Base-by-base conservation (phyloP, 2,797 vertebrate genomes). In the Enteromius viviparus region DNA sequence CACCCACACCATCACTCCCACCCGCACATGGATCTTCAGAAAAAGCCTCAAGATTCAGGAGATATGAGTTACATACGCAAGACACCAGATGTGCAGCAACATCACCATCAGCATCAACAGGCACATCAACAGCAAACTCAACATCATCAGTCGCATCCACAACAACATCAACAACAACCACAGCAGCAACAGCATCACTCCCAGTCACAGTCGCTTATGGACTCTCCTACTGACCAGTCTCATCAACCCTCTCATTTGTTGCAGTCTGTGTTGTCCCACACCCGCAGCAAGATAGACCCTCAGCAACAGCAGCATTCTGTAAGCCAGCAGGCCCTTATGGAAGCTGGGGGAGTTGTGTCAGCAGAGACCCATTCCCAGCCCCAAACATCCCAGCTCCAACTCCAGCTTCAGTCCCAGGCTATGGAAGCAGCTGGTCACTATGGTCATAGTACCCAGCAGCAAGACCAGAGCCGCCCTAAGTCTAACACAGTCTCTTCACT, bases 241-340 rank as follows among this genome's bases (percentile, higher is more conserved):
- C 90, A 23, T 85, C 93, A 95, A 71, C 89, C 94, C 0, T 84
- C 96, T 40, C 90, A 74, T 87, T 91, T 95, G 60, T 94, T 98
- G 11, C 97, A 97, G 85, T 97, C 97, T 0, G 97, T 97, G 78
- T 94, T 98, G 23, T 97, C 96, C 17, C 97, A 97, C 42, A 96
- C 95, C 14, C 93, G 93, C 53, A 94, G 92, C 90, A 94, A 95
- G 89, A 93, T 93, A 89, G 94, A 94, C 53, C 86, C 93, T n/a
- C 94, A 93, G 66, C 93, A 95, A 84, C 93, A 87, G 81, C 88
- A 94, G 89, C 95, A 94, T 86, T 90, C 94, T 10, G 92, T 94
- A 3, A 94, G 94, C 83, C 95, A 97, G 82, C 96, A 98, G 85
- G 91, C 94, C 3, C 91, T 96, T 19, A 93, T 97, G 82, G 96